phyloP scores from a whole-genome alignment of 2,888 invertebrate species.

The Heliconius ismenius region DNA sequence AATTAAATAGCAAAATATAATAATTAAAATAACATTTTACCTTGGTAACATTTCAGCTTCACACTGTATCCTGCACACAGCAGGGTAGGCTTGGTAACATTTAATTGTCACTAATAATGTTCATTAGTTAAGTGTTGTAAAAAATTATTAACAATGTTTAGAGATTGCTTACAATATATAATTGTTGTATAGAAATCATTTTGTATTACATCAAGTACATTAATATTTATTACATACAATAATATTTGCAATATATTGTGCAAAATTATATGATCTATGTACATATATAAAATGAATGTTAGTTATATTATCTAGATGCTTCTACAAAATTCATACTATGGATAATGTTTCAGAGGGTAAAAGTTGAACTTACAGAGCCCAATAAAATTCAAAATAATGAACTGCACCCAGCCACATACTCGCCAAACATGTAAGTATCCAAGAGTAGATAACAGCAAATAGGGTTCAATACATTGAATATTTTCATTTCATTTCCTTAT shows the following conservation, averaged over 20 bases:
- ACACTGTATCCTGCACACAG: too few species aligned
- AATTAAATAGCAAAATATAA: neutral
- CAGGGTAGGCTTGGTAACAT: neutral
- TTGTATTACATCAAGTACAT: neutral
- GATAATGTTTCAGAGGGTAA: constrained; percentile 60
- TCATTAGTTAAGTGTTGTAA: too few species aligned
- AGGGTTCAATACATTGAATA: neutral
- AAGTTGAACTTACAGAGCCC: constrained; percentile 55
- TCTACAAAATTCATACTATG: neutral
- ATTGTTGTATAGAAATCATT: neutral
- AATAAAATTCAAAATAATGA: constrained; percentile 52
- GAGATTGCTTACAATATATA: too few species aligned
- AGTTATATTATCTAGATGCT: neutral
- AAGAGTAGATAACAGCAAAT: neutral
- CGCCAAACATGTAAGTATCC: constrained; percentile 62
- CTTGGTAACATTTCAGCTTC: neutral
- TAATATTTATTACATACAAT: neutral
- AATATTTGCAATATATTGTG: neutral
- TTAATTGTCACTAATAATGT: neutral
- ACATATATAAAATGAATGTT: neutral
- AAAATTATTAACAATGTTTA: too few species aligned
- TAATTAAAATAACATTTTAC: too few species aligned
- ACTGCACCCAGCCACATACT: constrained; percentile 61
- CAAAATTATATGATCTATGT: neutral
- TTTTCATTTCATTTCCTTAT: neutral